phyloP scores from a whole-genome alignment of 2,113 vertebrate genomes.

The Bujurquina vittata region DNA sequence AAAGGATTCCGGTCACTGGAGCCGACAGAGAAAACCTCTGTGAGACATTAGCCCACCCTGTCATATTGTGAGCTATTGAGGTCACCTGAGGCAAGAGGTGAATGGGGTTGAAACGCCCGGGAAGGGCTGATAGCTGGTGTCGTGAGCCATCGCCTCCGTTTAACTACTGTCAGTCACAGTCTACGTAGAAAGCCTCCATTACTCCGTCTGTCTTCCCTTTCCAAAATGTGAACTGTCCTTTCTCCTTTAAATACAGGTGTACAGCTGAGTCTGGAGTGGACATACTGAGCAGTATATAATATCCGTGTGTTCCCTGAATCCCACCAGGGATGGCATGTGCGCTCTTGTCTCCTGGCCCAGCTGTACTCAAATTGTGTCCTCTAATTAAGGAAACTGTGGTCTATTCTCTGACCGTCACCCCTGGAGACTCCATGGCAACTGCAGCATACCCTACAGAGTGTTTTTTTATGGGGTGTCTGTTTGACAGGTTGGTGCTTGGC shows the following conservation, averaged over 20 bases:
- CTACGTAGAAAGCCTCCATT: neutral
- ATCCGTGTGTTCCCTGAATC: neutral
- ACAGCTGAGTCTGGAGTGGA: neutral
- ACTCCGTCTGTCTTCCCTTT: neutral
- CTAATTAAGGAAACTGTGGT: conserved; percentile 84
- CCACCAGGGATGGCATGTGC: neutral
- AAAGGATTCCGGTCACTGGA: neutral
- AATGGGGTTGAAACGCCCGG: neutral
- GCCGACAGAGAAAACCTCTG: neutral
- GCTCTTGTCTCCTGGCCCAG: neutral
- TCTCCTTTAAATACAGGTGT: neutral
- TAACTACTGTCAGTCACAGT: too few species aligned
- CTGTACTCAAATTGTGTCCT: conserved; percentile 52
- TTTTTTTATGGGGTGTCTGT: conserved; percentile 49
- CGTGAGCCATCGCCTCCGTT: too few species aligned
- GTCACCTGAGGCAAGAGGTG: neutral
- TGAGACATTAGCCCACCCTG: neutral
- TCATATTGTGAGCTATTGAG: neutral
- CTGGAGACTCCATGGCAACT: conserved; percentile 93
- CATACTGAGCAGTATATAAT: neutral
- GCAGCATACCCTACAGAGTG: conserved; percentile 49
- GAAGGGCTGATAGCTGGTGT: neutral
- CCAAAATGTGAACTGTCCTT: neutral
- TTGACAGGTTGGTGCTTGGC: conserved; percentile 26
- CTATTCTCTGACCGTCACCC: conserved; percentile 81